Evolutionary conservation across 2,888 invertebrate species (phyloP), one percentile per base, ranked within the genome.

Genomic region (Dryobotodes eremita): DNA sequence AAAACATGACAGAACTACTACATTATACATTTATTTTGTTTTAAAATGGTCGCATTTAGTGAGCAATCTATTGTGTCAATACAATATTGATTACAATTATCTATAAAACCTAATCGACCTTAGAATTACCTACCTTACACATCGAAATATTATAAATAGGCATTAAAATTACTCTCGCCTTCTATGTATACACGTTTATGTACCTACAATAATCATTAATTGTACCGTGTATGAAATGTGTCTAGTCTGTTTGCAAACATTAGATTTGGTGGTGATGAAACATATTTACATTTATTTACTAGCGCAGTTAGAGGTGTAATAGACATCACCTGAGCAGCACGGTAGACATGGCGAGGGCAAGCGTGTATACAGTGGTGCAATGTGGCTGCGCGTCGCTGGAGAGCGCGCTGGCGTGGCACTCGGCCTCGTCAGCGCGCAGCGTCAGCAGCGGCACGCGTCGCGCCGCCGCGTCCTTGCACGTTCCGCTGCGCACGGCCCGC

Each of bases 371-470:
- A 79, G 84, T 94, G 1, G 93, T 94, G 87, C 94, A 94, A 86
- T 93, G 93, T 11, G 95, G 95, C 77, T 95, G 96, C 0, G 97
- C 97, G 86, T 97, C 97, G 88, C 97, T 97, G 90, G 98, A 98
- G 79, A 99, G 97, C 0, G 98, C 98, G 91, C 98, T 98, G 73
- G 99, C 98, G 94, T 98, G 98, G 93, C 98, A 99, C 86, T 98
- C 97, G 88, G 98, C 97, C 91, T 98, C 98, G 94, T 98, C 98
- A 5, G 98, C 98, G 76, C 98, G 97, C 72, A 98, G 97, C 91
- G 98, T 98, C 72, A 98, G 97, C 80, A 98, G 97, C 8, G 98
- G 98, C 83, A 98, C 95, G 81, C 97, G 97, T 10, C 97, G 96
- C 36, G 98, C 98, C 6, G 97, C 97, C 71, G 97, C 96, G 93